Percentiles rank a stretch among this genome's conserved stretches.
phyloP scores from a whole-genome alignment of 2,888 invertebrate species.

The Trissonchulus latispiculum region DNA sequence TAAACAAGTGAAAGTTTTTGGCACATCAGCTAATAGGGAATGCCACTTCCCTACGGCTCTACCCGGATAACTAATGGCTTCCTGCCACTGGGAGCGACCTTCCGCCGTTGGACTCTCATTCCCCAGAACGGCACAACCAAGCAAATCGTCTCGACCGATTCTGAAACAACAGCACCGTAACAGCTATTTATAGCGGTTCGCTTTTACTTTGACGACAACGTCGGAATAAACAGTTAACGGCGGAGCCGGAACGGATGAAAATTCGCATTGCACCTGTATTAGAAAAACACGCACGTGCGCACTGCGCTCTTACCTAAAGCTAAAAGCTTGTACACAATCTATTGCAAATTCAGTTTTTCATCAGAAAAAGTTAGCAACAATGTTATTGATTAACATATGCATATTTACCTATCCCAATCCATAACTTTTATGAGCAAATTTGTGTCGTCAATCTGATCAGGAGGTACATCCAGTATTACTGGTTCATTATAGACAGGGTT shows the following conservation, averaged over 20 bases:
- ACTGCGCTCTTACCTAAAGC: too few relatives aligned
- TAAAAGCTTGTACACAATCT: too few relatives aligned
- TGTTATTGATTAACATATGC: neutral
- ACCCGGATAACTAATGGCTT: slow-evolving; percentile 6
- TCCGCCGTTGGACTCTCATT: slow-evolving; percentile 36
- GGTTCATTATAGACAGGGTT: slow-evolving; percentile 87
- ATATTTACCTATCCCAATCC: slow-evolving; percentile 69
- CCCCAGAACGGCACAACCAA: slow-evolving; percentile 59
- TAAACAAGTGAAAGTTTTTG: slow-evolving; percentile 31
- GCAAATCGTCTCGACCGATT: slow-evolving; percentile 72
- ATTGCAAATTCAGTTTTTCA: too few relatives aligned
- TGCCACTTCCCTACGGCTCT: slow-evolving; percentile 39
- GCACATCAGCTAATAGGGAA: slow-evolving; percentile 39
- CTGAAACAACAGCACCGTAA: too few relatives aligned
- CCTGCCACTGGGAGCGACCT: slow-evolving; percentile 37
- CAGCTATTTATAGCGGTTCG: too few relatives aligned
- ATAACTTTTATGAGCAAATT: slow-evolving; percentile 72
- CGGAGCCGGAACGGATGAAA: too few relatives aligned
- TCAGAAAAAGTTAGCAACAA: too few relatives aligned
- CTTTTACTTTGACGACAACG: too few relatives aligned
- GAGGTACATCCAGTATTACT: slow-evolving; percentile 77
- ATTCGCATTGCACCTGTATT: too few relatives aligned
- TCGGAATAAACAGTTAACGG: too few relatives aligned
- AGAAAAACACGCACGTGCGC: too few relatives aligned
- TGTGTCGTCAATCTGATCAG: slow-evolving; percentile 68